Evolutionary conservation across 35 echinoderm and acorn worm species (phyloP).

Genomic region (Ophiothrix spiculata): DNA sequence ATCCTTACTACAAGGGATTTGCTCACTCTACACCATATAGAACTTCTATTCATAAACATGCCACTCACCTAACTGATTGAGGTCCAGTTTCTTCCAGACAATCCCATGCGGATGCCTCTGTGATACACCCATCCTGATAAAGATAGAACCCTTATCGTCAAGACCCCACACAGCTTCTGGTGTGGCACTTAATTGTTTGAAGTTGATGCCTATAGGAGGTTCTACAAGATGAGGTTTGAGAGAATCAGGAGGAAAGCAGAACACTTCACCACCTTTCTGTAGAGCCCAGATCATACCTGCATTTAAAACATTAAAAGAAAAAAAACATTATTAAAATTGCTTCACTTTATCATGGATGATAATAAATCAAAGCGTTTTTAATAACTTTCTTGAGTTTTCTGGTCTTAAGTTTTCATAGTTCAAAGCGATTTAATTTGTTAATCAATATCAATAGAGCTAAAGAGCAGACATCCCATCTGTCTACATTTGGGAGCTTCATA

Average conservation of each 20-base stretch:
- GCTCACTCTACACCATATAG: not conserved
- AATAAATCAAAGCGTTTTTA: not conserved
- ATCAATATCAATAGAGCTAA: not conserved
- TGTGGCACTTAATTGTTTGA: slow-evolving; percentile 74
- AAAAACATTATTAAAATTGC: no score
- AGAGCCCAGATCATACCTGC: slow-evolving; percentile 93
- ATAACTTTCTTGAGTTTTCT: not conserved
- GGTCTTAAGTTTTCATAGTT: not conserved
- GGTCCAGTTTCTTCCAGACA: slow-evolving; percentile 76
- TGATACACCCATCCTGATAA: slow-evolving; percentile 61
- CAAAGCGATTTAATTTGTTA: not conserved
- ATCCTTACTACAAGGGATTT: no score
- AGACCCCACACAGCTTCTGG: slow-evolving; percentile 79
- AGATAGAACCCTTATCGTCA: slow-evolving; percentile 35
- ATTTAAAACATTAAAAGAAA: no score
- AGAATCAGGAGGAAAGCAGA: slow-evolving; percentile 81
- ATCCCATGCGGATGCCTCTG: slow-evolving; percentile 60
- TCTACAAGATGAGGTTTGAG: slow-evolving; percentile 66
- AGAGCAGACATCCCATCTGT: not conserved
- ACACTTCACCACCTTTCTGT: slow-evolving; percentile 85
- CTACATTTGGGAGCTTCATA: no score
- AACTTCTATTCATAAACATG: not conserved
- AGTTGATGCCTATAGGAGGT: slow-evolving; percentile 47
- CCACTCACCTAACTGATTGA: slow-evolving; percentile 77
- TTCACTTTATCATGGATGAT: not conserved